phyloP scores from a whole-genome alignment of 1,140 invertebrate genomes.

The Halotydeus destructor region DNA sequence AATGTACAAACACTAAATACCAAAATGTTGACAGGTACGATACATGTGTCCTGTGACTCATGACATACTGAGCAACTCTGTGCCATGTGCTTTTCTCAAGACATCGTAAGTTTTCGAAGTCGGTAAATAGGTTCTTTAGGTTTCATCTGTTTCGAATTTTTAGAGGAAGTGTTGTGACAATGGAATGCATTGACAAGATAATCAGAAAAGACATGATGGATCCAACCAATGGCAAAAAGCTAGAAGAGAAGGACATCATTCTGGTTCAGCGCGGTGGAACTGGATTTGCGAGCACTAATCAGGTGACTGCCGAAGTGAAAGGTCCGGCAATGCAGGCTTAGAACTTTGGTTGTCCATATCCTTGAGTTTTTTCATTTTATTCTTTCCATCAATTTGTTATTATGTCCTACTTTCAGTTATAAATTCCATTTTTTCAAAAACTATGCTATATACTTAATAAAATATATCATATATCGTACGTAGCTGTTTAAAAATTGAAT shows the following conservation, averaged over 20 bases:
- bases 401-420: too few relatives aligned
- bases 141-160: constrained; percentile 18
- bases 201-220: constrained; percentile 94
- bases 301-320: constrained; percentile 57
- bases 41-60: constrained; percentile 96
- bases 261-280: constrained; percentile 81
- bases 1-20: background rate
- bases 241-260: constrained; percentile 87
- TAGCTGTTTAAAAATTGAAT: background rate
- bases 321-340: constrained; percentile 68
- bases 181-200: constrained; percentile 88
- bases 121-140: constrained; percentile 3
- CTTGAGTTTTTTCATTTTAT: too few relatives aligned
- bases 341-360: too few relatives aligned
- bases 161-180: constrained; percentile 82
- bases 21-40: constrained; percentile 43
- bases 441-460: background rate
- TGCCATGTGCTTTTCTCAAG: constrained; percentile 72
- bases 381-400: too few relatives aligned
- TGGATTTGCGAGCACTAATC: constrained; percentile 69
- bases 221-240: constrained; percentile 62
- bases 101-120: constrained; percentile 45
- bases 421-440: background rate
- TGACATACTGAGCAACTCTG: constrained; percentile 81
- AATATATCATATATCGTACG: background rate